A percentile compares a stretch with the other conserved stretches of the same genome.
These are phyloP conservation scores for Hirudo medicinalis DNA, from an alignment of 1,140 invertebrate species.

Conservation along the genomic window DNA sequence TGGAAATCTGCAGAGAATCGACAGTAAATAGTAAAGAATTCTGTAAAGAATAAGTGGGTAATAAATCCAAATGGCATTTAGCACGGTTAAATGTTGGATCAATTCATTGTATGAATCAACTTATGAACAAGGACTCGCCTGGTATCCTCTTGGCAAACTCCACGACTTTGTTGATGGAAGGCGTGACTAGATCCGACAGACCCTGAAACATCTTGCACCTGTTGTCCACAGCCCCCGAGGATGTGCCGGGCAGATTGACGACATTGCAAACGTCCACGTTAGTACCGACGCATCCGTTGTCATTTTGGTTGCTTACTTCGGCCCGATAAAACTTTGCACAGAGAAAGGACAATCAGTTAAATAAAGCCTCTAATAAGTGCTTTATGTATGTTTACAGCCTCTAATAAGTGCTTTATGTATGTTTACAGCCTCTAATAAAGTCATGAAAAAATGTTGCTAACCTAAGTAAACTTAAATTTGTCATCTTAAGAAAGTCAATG, in stretches of 20 bases:
- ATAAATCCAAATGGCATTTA: not conserved
- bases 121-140: conserved; percentile 29
- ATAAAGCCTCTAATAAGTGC: not conserved
- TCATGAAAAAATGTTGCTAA: not conserved
- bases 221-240: not conserved
- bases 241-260: not conserved
- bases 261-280: not conserved
- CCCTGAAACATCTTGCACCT: conserved; percentile 22
- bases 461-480: no score
- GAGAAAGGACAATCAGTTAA: not conserved
- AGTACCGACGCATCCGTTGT: not conserved
- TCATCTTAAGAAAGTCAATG: no score
- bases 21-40: no score
- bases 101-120: not conserved
- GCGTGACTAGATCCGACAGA: conserved; percentile 38
- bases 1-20: conserved; percentile 51
- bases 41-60: not conserved
- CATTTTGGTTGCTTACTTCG: not conserved
- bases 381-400: no score
- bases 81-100: no score
- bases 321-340: not conserved
- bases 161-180: conserved; percentile 75
- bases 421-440: no score
- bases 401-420: no score
- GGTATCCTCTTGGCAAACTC: conserved; percentile 84